Conservation (phyloP, 2,888 invertebrate genomes). For the Dinocampus coccinellae region DNA sequence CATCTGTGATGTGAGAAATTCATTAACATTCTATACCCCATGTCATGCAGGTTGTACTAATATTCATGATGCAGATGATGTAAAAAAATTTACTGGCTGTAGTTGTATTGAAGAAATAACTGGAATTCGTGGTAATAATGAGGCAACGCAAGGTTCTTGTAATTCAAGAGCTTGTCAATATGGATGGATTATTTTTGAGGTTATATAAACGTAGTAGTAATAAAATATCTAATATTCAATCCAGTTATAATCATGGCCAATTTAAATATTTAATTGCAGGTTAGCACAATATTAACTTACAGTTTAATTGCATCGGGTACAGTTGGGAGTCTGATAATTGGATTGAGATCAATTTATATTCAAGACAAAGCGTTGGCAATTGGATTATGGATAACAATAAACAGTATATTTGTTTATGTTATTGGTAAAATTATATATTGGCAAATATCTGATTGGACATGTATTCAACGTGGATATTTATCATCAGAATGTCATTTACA, state of each 20-base stretch:
- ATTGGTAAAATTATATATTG: slow-evolving; percentile 77
- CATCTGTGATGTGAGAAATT: slow-evolving; percentile 73
- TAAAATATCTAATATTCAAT: background rate
- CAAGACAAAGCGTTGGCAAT: slow-evolving; percentile 76
- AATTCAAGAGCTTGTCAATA: slow-evolving; percentile 70
- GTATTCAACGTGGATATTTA: slow-evolving; percentile 70
- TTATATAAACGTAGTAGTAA: slow-evolving; percentile 29
- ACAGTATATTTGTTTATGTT: slow-evolving; percentile 73
- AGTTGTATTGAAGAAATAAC: slow-evolving; percentile 67
- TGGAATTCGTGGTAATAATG: slow-evolving; percentile 47
- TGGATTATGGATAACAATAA: slow-evolving; percentile 72
- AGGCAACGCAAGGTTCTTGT: slow-evolving; percentile 73
- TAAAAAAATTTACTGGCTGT: slow-evolving; percentile 71
- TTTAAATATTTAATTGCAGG: slow-evolving; percentile 54
- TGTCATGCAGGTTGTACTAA: slow-evolving; percentile 80
- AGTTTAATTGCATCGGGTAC: slow-evolving; percentile 67
- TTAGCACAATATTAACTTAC: slow-evolving; percentile 67
- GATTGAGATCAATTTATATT: slow-evolving; percentile 72
- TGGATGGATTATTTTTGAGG: slow-evolving; percentile 71
- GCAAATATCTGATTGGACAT: slow-evolving; percentile 71
- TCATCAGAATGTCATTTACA: slow-evolving; percentile 69
- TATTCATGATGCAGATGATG: slow-evolving; percentile 67
- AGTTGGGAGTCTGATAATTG: slow-evolving; percentile 72
- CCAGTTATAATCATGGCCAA: background rate
- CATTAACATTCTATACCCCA: slow-evolving; percentile 77